Base-by-base conservation (phyloP, 2,113 vertebrate species). In the Meriones unguiculatus region DNA sequence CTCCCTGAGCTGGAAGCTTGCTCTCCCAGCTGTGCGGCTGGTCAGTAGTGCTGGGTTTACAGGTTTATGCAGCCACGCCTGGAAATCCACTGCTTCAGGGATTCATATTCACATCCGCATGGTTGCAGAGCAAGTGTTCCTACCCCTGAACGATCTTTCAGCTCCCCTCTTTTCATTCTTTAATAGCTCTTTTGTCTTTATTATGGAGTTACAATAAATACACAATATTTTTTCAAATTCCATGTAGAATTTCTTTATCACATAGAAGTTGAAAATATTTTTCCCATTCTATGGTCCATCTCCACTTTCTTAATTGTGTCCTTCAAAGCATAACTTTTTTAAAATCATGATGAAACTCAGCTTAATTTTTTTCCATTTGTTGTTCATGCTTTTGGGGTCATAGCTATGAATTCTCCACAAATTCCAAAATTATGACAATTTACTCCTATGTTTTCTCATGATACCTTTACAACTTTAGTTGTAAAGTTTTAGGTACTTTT, bases 151-250 rank as follows among this genome's bases (percentile, higher is more conserved):
- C 41, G 13, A 41, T 20, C 15, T 65, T 65, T 65, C 62, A 86
- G 8, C 2, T 35, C 38, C 81, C n/a, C 8, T 20, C 9, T 85
- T 28, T 67, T 67, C 41, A 67, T 67, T 67, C 62, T 50, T 50
- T 7, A 32, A 72, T 88, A 85, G 11, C 50, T 2, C 10, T 76
- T 87, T 94, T 75, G 32, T 78, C 62, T 67, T 78, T 35, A 22
- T 69, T 87, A 52, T 35, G 70, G 57, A 77, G 20, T 92, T 76
- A 15, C 89, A 91, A 73, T 85, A 85, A 93, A 95, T n/a, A 69
- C 35, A 59, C 67, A 73, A 24, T 72, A 62, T 89, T 17, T 84
- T n/a, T 32, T 17, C 72, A 75, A 65, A 62, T 86, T 86, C 57
- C 24, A 54, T 11, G 28, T 20, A 54, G 3, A 72, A 50, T 5